Evolutionary conservation across 2,113 vertebrate species (phyloP), one percentile per base, ranked within the genome.

Genomic region (Catharus bicknelli): DNA sequence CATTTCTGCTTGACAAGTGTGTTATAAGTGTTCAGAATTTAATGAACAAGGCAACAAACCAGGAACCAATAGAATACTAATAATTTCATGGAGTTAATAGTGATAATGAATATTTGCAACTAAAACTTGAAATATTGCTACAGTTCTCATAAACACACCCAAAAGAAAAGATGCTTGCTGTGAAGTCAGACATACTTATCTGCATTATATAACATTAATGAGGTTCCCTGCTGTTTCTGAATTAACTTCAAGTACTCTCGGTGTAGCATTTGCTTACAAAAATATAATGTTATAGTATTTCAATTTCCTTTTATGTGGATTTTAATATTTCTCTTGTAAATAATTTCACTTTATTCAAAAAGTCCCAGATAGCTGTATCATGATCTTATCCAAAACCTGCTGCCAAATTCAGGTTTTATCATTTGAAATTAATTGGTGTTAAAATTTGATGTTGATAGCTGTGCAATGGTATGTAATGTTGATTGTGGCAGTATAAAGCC

Each of bases 311-410:
- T 45, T 92, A 86, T 84, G 55, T 67, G 78, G 73, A 89, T 95
- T 97, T 97, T 97, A 97, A 92, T 95, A 97, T 95, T 97, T 94
- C 95, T 90, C 68, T 88, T 93, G 94, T 78, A 97, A 97, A 96
- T 93, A 83, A 85, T 80, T 96, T 82, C 87, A 63, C 43, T 81
- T 94, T 93, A 94, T 58, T 91, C 91, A 82, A 88, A 95, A 70
- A 53, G 38, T 87, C 78, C 72, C 85, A 92, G 84, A 88, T 81
- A 97, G 34, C 64, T 90, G 76, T 74, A 64, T 57, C 78, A 91
- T 89, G 68, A 95, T 63, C 77, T 88, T 61, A 90, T 80, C 87
- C 73, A 92, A 88, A 94, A 83, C 42, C 68, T 34, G 36, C 42
- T 88, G 92, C 90, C 76, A 92, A 48, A 67, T 70, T 73, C 32